These are phyloP conservation scores for Acromyrmex heyeri DNA, from an alignment of 1,140 invertebrate genomes.

Conservation along the genomic window DNA sequence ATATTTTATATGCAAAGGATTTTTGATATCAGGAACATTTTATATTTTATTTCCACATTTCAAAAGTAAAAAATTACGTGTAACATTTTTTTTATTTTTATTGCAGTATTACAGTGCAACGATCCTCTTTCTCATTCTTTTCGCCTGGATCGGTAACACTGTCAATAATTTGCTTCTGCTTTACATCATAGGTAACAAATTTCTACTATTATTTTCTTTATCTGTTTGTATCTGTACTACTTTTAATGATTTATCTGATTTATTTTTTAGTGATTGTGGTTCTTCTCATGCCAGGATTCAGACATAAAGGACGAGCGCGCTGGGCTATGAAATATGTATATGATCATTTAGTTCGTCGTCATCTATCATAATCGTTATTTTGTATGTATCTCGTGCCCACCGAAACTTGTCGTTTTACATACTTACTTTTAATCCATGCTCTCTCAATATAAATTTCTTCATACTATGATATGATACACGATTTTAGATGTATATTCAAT, in stretches of 20 bases:
- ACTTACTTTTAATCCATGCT: conserved; percentile 15
- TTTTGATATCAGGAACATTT: no score
- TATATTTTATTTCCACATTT: background rate
- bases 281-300: conserved; percentile 80
- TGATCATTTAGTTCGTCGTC: conserved; percentile 76
- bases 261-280: conserved; percentile 76
- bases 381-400: conserved; percentile 46
- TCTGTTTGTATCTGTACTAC: background rate
- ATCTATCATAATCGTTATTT: conserved; percentile 78
- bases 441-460: conserved; percentile 2
- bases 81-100: conserved; percentile 75
- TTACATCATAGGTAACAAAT: conserved; percentile 89
- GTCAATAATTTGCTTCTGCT: conserved; percentile 94
- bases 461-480: background rate
- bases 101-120: conserved; percentile 92
- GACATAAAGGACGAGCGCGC: conserved; percentile 77
- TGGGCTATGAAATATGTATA: conserved; percentile 72
- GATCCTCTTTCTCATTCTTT: conserved; percentile 88
- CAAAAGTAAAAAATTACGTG: conserved; percentile 15
- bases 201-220: conserved; percentile 27
- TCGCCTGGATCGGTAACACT: conserved; percentile 93
- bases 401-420: conserved; percentile 10
- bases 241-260: background rate
- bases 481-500: conserved; percentile 8
- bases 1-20: background rate